These are phyloP conservation scores for Cheilosia urbana DNA, from an alignment of 2,888 invertebrate genomes.

Conservation along the genomic window DNA sequence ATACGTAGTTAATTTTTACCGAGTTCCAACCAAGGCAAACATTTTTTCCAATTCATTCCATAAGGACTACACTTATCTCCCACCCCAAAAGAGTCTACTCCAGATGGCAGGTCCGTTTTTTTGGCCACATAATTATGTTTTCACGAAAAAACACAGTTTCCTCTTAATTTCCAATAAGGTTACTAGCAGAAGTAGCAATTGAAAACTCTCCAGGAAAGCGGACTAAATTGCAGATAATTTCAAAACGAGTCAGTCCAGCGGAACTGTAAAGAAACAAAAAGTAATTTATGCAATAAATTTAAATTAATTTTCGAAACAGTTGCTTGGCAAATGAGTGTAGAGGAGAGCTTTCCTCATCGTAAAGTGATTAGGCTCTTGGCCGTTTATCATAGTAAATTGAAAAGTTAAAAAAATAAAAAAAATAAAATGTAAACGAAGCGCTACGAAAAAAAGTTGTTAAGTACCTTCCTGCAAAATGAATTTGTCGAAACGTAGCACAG, in stretches of 20 bases:
- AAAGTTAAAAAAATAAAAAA: constrained; percentile 15
- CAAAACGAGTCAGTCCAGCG: not conserved
- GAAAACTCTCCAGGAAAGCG: not conserved
- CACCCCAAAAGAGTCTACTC: too few species aligned
- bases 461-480: not conserved
- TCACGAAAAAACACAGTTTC: not conserved
- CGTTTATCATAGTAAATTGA: constrained; percentile 18
- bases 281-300: constrained; percentile 23
- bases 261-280: not conserved
- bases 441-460: not conserved
- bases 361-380: not conserved
- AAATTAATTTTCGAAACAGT: constrained; percentile 20
- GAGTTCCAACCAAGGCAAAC: too few species aligned
- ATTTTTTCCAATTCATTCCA: too few species aligned
- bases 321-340: not conserved
- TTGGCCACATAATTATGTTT: not conserved
- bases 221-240: constrained; percentile 3
- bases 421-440: not conserved
- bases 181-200: not conserved
- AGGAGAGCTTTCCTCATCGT: constrained; percentile 17
- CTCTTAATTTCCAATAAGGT: not conserved
- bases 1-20: too few species aligned
- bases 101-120: too few species aligned
- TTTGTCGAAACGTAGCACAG: not conserved
- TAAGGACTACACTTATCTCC: too few species aligned